Base-by-base conservation (phyloP, 1,140 invertebrate species). In the Dinoponera quadriceps region DNA sequence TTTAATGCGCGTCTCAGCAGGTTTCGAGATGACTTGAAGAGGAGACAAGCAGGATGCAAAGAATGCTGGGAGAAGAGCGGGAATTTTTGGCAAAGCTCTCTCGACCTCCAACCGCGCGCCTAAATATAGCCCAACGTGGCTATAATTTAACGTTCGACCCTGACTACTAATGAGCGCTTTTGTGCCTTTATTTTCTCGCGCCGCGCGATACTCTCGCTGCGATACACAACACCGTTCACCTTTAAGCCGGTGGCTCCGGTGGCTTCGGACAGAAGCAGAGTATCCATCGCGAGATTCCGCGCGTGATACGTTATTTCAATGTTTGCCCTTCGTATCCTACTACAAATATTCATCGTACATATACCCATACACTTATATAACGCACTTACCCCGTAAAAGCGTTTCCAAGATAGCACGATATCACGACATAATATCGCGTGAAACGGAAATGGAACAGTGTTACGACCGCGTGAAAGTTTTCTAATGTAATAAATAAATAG, bases 141-240 rank as follows among this genome's bases (percentile, higher is more conserved):
- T 68, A 54, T 66, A 69, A n/a, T 69, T 83, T 80, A 80, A 51
- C 9, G 14, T 75, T 75, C 33, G 51, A 69, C 65, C 74, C 25
- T 57, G 62, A 78, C 54, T 69, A 44, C n/a, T 62, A 69, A 62
- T 14, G 49, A 84, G 33, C 44, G 25, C 68, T 51, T 69, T 33
- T 55, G 22, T 22, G 1, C 54, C 33, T 49, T 82, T 73, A 72
- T 71, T 38, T 82, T 48, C 9, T 49, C 54, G 14, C 44, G 29
- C 63, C 27, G 51, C 13, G 59, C 63, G 65, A 83, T 65, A 82
- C 65, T 82, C 59, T 54, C 55, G 27, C 38, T 48, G 29, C 16
- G 59, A 72, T 51, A 63, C 51, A 71, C 80, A 82, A 57, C 68
- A 51, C 27, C 22, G 59, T 49, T 72, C 68, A 73, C 38, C 49